Percentiles rank a stretch among this genome's conserved stretches.
Evolutionary conservation across 2,797 vertebrate species (phyloP).

Genomic region (Basileuterus tristriatus): DNA sequence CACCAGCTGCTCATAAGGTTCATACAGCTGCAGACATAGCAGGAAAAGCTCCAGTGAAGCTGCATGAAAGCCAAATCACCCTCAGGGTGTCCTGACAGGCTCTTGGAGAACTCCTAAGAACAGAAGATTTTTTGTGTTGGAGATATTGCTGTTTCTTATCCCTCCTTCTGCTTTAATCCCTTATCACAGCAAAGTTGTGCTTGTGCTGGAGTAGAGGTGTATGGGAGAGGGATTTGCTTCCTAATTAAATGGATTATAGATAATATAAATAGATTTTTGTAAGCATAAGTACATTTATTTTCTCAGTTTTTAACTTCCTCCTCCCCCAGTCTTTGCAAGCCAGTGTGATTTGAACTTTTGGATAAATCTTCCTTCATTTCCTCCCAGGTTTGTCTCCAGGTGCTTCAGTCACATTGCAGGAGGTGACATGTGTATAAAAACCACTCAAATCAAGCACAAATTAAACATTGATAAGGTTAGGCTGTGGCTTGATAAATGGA

Average conservation of each 20-base stretch:
- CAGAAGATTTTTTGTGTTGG: accelerated
- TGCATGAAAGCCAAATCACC: background rate
- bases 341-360: background rate
- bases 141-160: background rate
- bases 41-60: background rate
- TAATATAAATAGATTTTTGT: background rate
- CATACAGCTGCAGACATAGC: accelerated
- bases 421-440: background rate
- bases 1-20: accelerated
- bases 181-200: background rate
- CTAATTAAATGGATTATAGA: background rate
- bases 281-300: background rate
- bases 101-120: background rate
- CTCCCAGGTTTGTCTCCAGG: background rate
- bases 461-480: background rate
- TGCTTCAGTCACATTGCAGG: background rate
- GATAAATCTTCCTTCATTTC: background rate
- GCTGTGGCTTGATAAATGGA: background rate
- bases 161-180: background rate
- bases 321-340: background rate
- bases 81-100: background rate
- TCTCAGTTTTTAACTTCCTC: background rate
- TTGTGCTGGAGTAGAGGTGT: background rate
- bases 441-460: background rate
- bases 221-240: background rate